phyloP scores from a whole-genome alignment of 2,797 vertebrate species.

The Rhynchonycteris naso region DNA sequence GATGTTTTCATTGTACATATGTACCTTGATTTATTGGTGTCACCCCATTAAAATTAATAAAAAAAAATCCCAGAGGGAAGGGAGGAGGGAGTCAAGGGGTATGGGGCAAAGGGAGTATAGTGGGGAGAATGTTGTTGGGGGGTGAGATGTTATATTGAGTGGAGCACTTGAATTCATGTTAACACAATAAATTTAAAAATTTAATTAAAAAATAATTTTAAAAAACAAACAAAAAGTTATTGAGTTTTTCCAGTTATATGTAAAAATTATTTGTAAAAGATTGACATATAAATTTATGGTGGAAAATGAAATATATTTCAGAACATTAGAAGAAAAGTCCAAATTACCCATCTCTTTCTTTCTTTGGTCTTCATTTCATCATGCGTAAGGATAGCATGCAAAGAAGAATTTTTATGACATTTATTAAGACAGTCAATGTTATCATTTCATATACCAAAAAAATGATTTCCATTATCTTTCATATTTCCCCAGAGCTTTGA shows the following conservation, averaged over 20 bases:
- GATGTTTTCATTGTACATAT: too few relatives aligned
- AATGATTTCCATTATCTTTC: neutral
- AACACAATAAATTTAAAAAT: too few relatives aligned
- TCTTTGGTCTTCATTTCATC: slow-evolving; percentile 89
- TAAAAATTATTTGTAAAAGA: slow-evolving; percentile 44
- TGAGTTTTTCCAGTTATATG: neutral
- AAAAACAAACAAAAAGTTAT: too few relatives aligned
- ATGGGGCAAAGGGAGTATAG: too few relatives aligned
- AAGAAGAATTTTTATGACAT: slow-evolving; percentile 65
- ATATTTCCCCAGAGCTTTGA: slow-evolving; percentile 8
- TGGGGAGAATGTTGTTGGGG: too few relatives aligned
- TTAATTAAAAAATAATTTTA: too few relatives aligned
- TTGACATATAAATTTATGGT: slow-evolving; percentile 36
- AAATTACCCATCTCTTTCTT: slow-evolving; percentile 92
- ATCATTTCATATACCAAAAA: slow-evolving; percentile 30
- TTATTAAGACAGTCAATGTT: neutral
- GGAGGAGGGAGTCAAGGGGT: too few relatives aligned
- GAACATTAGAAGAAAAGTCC: slow-evolving; percentile 61
- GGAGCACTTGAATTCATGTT: too few relatives aligned
- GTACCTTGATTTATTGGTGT: too few relatives aligned
- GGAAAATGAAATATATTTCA: neutral
- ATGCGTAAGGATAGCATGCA: slow-evolving; percentile 55
- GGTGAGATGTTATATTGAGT: too few relatives aligned
- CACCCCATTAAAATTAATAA: too few relatives aligned
- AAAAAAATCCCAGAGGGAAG: too few relatives aligned